Evolutionary conservation across 2,797 vertebrate species (phyloP), one percentile per base, ranked within the genome.

Genomic region (Nyctibius grandis): DNA sequence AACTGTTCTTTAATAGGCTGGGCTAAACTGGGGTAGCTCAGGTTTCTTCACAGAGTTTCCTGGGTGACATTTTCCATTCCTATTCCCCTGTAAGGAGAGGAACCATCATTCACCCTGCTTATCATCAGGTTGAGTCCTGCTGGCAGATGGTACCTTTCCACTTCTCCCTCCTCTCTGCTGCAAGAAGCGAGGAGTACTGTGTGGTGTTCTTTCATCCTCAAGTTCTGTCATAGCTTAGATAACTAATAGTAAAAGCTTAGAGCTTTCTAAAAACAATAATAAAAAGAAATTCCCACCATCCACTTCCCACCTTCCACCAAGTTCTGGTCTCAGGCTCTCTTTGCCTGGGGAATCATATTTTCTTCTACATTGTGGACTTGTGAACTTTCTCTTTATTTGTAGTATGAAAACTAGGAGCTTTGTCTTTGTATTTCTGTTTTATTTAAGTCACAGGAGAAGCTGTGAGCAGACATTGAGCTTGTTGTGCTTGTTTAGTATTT

Each of bases 371-470:
- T 42, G 42, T 42, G 60, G 48, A 15, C 23, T 91, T 87, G 73
- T 56, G 54, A 96, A 79, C 17, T 78, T 82, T 72, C 6, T 70
- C 34, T 92, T 92, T 77, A 50, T 85, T 48, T 68, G 72, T 61
- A 54, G 56, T 64, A 26, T 85, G 67, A 94, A 96, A 91, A 40
- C 6, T 16, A 69, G 50, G 38, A 92, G 64, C 4, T 51, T 93
- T 96, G 76, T 79, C 56, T 79, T 82, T 77, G 14, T 65, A 87
- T 91, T 95, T 89, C 54, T 95, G 26, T 57, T 96, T 95, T 94
- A n/a, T 93, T 89, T 51, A 74, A 72, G 36, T 73, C 70, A 48
- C 33, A 54, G 45, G 31, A 93, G 63, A 88, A 92, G 59, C 23
- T 78, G 77, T 95, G 69, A 48, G 29, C 38, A 70, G 31, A 59